Percentiles rank a stretch among this genome's conserved stretches.
phyloP scores from a whole-genome alignment of 2,113 vertebrate genomes.

The Chaenocephalus aceratus region DNA sequence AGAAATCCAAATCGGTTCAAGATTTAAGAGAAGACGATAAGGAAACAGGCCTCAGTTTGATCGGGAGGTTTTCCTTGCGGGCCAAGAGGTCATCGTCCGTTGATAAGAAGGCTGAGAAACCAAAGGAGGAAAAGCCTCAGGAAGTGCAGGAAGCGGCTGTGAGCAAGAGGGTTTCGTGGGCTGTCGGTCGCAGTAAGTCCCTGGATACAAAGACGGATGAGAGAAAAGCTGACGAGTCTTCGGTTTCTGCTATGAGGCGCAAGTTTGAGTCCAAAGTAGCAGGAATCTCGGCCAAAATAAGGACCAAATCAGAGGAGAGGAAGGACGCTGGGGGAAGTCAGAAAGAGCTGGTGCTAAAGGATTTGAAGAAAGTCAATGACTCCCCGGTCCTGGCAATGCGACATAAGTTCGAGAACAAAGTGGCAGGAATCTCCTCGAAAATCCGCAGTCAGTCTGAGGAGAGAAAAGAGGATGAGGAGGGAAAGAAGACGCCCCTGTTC shows the following conservation, averaged over 20 bases:
- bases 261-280: conserved; percentile 91
- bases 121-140: conserved; percentile 67
- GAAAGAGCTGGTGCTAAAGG: conserved; percentile 54
- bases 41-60: conserved; percentile 84
- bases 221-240: conserved; percentile 80
- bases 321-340: conserved; percentile 65
- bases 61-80: conserved; percentile 90
- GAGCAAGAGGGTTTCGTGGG: conserved; percentile 85
- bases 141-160: conserved; percentile 67
- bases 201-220: conserved; percentile 76
- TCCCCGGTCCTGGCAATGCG: conserved; percentile 88
- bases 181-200: conserved; percentile 82
- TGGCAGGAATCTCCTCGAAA: conserved; percentile 86
- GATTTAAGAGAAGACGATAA: conserved; percentile 87
- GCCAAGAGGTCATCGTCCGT: conserved; percentile 80
- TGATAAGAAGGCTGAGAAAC: conserved; percentile 80
- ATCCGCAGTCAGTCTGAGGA: conserved; percentile 89
- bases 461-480: conserved; percentile 74
- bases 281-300: conserved; percentile 87
- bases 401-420: conserved; percentile 89
- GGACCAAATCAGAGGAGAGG: conserved; percentile 86
- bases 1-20: conserved; percentile 92
- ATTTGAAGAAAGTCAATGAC: conserved; percentile 72
- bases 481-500: conserved; percentile 82
- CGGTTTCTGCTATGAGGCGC: conserved; percentile 86